Conservation (phyloP, 1,140 invertebrate genomes). For the Drosophila kurseongensis region DNA sequence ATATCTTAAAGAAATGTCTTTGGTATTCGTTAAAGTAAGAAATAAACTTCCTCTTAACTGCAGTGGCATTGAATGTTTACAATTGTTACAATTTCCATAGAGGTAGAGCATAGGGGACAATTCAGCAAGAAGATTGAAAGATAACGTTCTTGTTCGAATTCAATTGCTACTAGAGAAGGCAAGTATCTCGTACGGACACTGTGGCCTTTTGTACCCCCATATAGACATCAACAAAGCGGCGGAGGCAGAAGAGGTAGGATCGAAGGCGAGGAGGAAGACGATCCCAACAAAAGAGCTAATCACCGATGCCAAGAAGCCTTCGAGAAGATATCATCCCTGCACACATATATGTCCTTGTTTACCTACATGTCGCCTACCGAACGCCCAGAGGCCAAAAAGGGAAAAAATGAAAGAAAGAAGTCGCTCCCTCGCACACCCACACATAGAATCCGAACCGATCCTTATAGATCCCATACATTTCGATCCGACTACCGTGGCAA, state of each 20-base stretch:
- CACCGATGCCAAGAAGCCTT: conserved; percentile 38
- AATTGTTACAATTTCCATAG: conserved; percentile 23
- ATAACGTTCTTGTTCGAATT: conserved; percentile 25
- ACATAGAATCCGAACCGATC: conserved; percentile 8
- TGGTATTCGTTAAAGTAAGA: not conserved
- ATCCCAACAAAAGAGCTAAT: conserved; percentile 44
- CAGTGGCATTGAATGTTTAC: conserved; percentile 32
- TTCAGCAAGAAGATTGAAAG: conserved; percentile 35
- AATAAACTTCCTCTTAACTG: conserved; percentile 15
- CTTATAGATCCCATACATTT: conserved; percentile 22
- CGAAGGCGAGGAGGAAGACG: conserved; percentile 28
- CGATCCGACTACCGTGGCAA: conserved; percentile 65
- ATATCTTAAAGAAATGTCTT: not conserved
- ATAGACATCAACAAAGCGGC: conserved; percentile 29
- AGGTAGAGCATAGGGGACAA: conserved; percentile 36
- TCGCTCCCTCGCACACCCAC: conserved; percentile 45
- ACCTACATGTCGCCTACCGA: conserved; percentile 57
- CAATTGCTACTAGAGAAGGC: conserved; percentile 50
- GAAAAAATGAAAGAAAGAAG: conserved; percentile 33
- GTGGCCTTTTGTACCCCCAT: conserved; percentile 33
- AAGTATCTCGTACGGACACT: conserved; percentile 44
- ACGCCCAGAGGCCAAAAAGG: conserved; percentile 39
- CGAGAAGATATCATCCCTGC: conserved; percentile 32
- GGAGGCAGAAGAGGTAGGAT: conserved; percentile 37
- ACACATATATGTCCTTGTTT: conserved; percentile 34